These are phyloP conservation scores for Manis crassicaudata DNA, from an alignment of 2,797 vertebrate genomes.

Conservation along the genomic window DNA sequence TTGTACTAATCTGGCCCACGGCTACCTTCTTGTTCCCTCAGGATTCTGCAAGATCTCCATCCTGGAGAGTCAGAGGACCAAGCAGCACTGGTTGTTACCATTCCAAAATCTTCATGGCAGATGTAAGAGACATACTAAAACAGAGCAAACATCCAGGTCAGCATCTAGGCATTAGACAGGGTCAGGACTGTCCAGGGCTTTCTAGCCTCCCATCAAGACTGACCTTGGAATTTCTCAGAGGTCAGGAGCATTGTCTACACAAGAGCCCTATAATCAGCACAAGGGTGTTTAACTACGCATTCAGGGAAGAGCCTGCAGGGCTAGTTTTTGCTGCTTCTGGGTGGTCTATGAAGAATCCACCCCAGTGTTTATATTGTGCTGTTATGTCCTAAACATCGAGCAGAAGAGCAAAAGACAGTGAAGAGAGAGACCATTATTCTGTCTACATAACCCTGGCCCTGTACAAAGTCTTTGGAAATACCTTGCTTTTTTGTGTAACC, in stretches of 20 bases:
- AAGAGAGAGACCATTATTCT: neutral
- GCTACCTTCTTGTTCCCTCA: neutral
- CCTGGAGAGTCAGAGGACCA: too few species aligned
- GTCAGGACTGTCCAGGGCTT: too few species aligned
- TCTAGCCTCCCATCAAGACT: neutral
- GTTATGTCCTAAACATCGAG: neutral
- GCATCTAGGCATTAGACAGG: rapidly evolving
- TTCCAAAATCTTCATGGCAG: neutral
- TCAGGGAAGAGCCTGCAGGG: neutral
- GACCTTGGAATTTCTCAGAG: neutral
- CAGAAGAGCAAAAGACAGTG: neutral
- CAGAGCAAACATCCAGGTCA: neutral
- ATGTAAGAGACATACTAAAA: neutral
- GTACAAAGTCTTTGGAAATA: neutral
- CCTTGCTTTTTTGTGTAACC: neutral
- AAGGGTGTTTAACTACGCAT: neutral
- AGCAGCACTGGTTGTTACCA: neutral
- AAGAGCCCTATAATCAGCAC: too few species aligned
- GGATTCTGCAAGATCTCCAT: neutral
- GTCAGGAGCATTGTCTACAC: neutral
- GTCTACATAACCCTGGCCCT: neutral
- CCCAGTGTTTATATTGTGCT: neutral
- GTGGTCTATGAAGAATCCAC: neutral
- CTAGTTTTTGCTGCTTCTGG: neutral
- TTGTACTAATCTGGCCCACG: neutral